Evolutionary conservation across 2,113 vertebrate species (phyloP).

Genomic region (Hiodon tergisus): DNA sequence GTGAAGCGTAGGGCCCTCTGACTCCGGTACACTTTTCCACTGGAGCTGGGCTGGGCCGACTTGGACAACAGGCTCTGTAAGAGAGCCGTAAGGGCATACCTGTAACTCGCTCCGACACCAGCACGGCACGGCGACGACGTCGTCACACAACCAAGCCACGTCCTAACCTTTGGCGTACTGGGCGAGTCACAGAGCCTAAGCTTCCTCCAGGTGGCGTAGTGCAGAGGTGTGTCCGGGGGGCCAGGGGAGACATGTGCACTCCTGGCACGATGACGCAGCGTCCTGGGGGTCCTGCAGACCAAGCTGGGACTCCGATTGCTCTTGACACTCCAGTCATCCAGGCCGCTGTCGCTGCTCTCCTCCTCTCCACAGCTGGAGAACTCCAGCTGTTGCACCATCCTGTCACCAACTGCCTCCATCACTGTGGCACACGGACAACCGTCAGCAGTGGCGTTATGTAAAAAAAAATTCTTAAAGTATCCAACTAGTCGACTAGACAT

Average conservation of each 20-base stretch:
- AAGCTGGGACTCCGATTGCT: constrained; percentile 4
- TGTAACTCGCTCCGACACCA: too few species aligned
- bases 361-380: constrained; percentile 77
- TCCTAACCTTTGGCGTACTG: constrained; percentile 77
- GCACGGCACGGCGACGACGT: too few species aligned
- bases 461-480: too few species aligned
- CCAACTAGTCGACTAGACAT: too few species aligned
- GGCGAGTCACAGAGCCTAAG: constrained; percentile 70
- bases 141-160: not conserved
- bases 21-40: constrained; percentile 51
- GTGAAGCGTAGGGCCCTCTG: constrained; percentile 51
- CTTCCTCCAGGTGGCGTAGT: constrained; percentile 65
- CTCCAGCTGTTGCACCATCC: constrained; percentile 63
- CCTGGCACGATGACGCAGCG: not conserved
- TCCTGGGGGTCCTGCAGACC: constrained; percentile 7
- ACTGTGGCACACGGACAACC: not conserved
- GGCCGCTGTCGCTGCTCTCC: constrained; percentile 47
- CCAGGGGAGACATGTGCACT: not conserved
- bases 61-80: constrained; percentile 71
- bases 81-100: too few species aligned
- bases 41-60: constrained; percentile 57
- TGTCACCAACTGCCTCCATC: constrained; percentile 47
- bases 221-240: constrained; percentile 61
- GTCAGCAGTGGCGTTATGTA: not conserved
- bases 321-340: constrained; percentile 43